Base-by-base conservation (phyloP, 2,797 vertebrate species). In the Rhinichthys osculus region DNA sequence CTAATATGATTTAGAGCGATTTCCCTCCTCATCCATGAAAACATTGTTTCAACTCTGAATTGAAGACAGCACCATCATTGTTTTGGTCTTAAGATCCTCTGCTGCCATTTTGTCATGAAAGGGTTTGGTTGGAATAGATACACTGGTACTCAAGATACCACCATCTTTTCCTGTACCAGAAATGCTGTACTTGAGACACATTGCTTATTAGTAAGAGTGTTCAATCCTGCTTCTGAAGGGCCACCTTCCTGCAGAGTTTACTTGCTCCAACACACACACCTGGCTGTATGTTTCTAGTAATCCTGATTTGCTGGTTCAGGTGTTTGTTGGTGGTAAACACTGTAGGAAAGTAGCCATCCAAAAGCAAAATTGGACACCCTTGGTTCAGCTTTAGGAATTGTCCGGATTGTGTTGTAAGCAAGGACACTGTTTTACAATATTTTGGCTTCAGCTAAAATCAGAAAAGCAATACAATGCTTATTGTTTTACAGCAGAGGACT, bases 1-100 rank as follows among this genome's bases (percentile, higher is more conserved):
- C n/a, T 16, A 85, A 72, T 64, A 71, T 72, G 64, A 85, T 85
- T 89, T 77, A n/a, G 44, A 44, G 21, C 8, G 7, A 77, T 74
- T 50, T 35, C 47, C 19, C 19, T 87, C 1, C 10, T 84, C 42
- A 10, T 35, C 19, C 21, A 23, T 64, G 16, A 72, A 57, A 69
- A 57, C 52, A 47, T n/a, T 38, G 40, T 57, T 79, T 50, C 8
- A n/a, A 54, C 19, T 30, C n/a, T 57, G 42, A 54, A 38, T 66
- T 81, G 50, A 73, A 57, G 73, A 83, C 57, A 21, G 30, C 21
- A 27, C 4, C 14, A 21, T 82, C 17, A 62, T 72, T 85, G 44
- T 54, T 67, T 72, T 74, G 38, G n/a, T 54, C 16, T 76, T 30
- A 33, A 19, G 44, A 81, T 81, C 44, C 27, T 67, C 11, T n/a